phyloP scores from a whole-genome alignment of 2,888 invertebrate genomes.

The Endomychus coccineus region DNA sequence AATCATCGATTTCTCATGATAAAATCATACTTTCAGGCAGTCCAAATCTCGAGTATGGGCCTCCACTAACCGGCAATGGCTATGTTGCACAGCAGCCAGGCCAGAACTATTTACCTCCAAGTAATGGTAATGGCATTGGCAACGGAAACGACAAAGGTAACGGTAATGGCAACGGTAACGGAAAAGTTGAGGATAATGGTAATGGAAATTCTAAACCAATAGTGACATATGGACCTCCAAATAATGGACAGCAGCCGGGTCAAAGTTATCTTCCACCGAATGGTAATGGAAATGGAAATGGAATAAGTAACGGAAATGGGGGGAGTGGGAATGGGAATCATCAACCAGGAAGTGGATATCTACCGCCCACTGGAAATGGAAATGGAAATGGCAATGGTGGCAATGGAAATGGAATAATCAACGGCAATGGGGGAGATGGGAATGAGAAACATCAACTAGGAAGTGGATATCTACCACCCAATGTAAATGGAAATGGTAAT shows the following conservation, averaged over 20 bases:
- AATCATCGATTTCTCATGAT: no score
- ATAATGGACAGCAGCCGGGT: constrained; percentile 24
- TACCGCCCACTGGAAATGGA: constrained; percentile 26
- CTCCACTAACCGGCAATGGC: constrained; percentile 28
- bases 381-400: constrained; percentile 28
- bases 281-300: constrained; percentile 21
- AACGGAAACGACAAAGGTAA: constrained; percentile 31
- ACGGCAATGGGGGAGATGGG: constrained; percentile 29
- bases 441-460: constrained; percentile 18
- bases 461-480: constrained; percentile 20
- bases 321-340: constrained; percentile 25
- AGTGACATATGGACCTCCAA: constrained; percentile 17
- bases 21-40: no score
- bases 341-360: constrained; percentile 35
- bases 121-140: constrained; percentile 33
- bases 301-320: constrained; percentile 17
- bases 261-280: constrained; percentile 21
- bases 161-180: constrained; percentile 29
- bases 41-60: no score
- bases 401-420: constrained; percentile 19
- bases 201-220: constrained; percentile 31
- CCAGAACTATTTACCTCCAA: constrained; percentile 34
- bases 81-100: constrained; percentile 35
- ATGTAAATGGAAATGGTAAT: constrained; percentile 26
- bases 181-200: constrained; percentile 33